Conservation (phyloP, 2,797 vertebrate genomes). For the Meda fulgida region DNA sequence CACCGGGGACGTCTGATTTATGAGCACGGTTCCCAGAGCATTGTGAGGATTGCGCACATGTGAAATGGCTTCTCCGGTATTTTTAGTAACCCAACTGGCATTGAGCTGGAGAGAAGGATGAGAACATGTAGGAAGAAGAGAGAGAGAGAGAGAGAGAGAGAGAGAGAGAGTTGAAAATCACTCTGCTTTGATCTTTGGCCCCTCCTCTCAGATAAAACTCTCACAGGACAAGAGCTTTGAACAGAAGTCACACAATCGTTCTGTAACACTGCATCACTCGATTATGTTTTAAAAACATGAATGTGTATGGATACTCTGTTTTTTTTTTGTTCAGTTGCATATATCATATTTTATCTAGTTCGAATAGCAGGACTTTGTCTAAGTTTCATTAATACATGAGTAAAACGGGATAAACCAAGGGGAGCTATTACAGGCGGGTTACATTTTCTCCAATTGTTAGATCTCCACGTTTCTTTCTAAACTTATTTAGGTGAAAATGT, state of each 20-base stretch:
- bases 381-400: not conserved
- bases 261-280: not conserved
- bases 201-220: slow-evolving; percentile 34
- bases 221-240: slow-evolving; percentile 12
- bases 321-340: not conserved
- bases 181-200: slow-evolving; percentile 38
- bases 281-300: not conserved
- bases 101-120: slow-evolving; percentile 36
- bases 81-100: slow-evolving; percentile 63
- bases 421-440: not conserved
- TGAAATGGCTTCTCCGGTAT: slow-evolving; percentile 62
- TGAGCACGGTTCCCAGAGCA: slow-evolving; percentile 49
- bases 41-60: slow-evolving; percentile 53
- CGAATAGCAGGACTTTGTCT: not conserved
- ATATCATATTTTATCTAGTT: not conserved
- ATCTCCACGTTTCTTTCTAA: not conserved
- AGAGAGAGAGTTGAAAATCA: not conserved
- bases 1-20: slow-evolving; percentile 59
- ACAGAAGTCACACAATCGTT: slow-evolving; percentile 8
- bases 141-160: slow-evolving; percentile 10
- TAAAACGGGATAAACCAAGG: not conserved
- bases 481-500: too few relatives aligned
- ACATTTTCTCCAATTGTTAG: not conserved
- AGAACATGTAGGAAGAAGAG: slow-evolving; percentile 19
- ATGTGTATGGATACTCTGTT: not conserved